A percentile compares a stretch with the other conserved stretches of the same genome.
Evolutionary conservation across 2,797 vertebrate species (phyloP).

Genomic region (Pantherophis alleghaniensis): DNA sequence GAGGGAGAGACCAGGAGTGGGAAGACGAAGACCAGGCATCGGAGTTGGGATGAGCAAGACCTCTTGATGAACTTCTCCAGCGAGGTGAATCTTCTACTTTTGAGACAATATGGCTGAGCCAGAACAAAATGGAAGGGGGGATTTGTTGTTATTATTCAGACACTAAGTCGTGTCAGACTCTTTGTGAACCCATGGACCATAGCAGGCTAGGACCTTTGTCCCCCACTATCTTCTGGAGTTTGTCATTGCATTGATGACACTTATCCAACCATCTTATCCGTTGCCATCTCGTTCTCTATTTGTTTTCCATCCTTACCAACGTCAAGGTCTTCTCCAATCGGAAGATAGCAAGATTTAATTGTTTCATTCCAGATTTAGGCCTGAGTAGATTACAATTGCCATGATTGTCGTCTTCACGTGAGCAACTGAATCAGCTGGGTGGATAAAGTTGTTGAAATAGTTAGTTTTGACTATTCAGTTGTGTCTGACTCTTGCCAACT

Average conservation of each 20-base stretch:
- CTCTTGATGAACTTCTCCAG: conserved; percentile 77
- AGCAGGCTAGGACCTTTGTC: not conserved
- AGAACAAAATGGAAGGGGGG: not conserved
- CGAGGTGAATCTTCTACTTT: conserved; percentile 77
- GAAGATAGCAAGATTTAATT: not conserved
- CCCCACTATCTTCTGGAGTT: not conserved
- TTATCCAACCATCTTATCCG: not conserved
- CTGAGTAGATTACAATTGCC: not conserved
- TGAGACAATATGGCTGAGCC: not conserved
- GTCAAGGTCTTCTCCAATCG: not conserved
- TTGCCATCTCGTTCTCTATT: not conserved
- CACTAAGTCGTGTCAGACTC: not conserved
- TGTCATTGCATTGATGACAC: not conserved
- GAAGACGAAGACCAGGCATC: conserved; percentile 81
- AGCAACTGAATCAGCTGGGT: not conserved
- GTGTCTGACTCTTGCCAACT: not conserved
- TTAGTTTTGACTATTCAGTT: not conserved
- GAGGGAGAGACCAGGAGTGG: conserved; percentile 72
- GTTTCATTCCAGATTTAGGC: not conserved
- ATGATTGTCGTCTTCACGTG: not conserved
- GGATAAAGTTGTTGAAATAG: not conserved
- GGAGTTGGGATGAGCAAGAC: conserved; percentile 85
- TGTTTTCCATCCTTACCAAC: not conserved
- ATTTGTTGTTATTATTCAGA: not conserved
- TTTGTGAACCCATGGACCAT: not conserved